Evolutionary conservation across 2,113 vertebrate species (phyloP).

Genomic region (Emydocephalus ijimae): DNA sequence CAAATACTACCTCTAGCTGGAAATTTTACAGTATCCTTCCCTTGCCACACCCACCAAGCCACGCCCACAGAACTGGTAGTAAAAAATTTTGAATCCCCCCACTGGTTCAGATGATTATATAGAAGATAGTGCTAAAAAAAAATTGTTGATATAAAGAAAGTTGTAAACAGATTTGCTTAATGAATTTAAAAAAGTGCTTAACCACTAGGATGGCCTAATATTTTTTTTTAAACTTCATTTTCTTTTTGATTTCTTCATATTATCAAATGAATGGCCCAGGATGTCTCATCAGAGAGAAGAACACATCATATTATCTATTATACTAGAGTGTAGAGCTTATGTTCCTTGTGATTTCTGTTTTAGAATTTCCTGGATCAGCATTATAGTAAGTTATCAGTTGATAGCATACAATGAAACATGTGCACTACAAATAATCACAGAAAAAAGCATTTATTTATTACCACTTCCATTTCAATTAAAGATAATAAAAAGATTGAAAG

Average conservation of each 20-base stretch:
- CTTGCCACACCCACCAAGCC: too few relatives aligned
- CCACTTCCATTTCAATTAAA: neutral
- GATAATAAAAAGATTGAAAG: neutral
- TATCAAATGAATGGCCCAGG: neutral
- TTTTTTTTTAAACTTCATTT: neutral
- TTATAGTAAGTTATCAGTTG: neutral
- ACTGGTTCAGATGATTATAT: neutral
- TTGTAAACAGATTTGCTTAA: neutral
- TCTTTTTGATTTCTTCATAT: neutral
- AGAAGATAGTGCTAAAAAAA: neutral
- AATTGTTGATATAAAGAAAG: neutral
- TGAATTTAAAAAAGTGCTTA: neutral
- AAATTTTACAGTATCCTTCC: too few relatives aligned
- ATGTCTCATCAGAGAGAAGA: neutral
- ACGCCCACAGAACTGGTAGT: too few relatives aligned
- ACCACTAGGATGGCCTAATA: neutral
- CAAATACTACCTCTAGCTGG: too few relatives aligned
- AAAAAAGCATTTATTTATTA: neutral
- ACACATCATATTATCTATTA: neutral
- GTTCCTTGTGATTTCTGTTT: neutral
- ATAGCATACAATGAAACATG: neutral
- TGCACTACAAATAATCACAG: neutral
- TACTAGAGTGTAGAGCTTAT: neutral
- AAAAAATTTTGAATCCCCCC: too few relatives aligned
- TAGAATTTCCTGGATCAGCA: neutral